Conservation (phyloP, 1,140 invertebrate genomes). For the Camponotus floridanus region DNA sequence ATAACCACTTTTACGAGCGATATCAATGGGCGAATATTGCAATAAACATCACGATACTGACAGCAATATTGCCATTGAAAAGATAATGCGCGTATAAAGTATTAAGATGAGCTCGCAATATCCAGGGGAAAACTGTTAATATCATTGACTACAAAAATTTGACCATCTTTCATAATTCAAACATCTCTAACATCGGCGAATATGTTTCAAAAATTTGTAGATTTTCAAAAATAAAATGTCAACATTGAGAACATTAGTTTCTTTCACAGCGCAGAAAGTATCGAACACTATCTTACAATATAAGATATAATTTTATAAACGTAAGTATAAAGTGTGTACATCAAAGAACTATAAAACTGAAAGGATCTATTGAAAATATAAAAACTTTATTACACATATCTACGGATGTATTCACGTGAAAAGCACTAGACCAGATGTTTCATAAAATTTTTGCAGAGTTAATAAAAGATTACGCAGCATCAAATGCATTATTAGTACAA, state of each 20-base stretch:
- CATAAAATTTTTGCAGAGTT: slow-evolving; percentile 4
- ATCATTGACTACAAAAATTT: background rate
- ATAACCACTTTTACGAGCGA: slow-evolving; percentile 35
- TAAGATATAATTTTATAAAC: background rate
- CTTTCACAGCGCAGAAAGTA: too few species aligned
- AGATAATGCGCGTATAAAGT: slow-evolving; percentile 39
- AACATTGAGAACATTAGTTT: background rate
- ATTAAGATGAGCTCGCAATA: background rate
- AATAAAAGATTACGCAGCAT: background rate
- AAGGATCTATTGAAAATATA: background rate
- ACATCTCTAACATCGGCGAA: too few species aligned
- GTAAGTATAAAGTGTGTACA: background rate
- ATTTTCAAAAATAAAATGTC: too few species aligned
- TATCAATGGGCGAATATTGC: slow-evolving; percentile 46
- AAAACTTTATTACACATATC: background rate
- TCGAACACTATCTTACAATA: background rate
- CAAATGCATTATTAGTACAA: background rate
- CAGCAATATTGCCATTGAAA: slow-evolving; percentile 20
- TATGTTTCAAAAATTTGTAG: too few species aligned
- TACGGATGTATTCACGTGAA: background rate
- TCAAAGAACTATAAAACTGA: background rate
- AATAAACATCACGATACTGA: slow-evolving; percentile 42
- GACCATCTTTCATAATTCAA: too few species aligned
- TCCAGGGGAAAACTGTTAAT: slow-evolving; percentile 30
- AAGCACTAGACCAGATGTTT: background rate